These are phyloP conservation scores for Lepidurus arcticus DNA, from an alignment of 1,140 invertebrate genomes.

Conservation along the genomic window DNA sequence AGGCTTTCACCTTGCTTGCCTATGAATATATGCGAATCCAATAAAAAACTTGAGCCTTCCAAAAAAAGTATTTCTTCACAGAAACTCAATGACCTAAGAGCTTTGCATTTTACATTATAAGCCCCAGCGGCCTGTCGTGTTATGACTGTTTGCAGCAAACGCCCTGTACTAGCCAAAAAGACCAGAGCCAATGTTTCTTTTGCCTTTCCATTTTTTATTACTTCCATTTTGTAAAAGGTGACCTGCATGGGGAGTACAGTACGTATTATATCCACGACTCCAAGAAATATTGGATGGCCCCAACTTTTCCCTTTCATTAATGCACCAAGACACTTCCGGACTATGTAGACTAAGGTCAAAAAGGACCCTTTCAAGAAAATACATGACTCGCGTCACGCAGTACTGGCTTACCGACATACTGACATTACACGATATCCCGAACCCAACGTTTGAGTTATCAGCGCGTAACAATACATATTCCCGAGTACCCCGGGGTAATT, in stretches of 20 bases:
- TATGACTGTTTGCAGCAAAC: slow-evolving; percentile 9
- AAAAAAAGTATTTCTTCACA: background rate
- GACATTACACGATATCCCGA: slow-evolving; percentile 1
- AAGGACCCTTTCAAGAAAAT: background rate
- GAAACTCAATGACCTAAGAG: slow-evolving; percentile 7
- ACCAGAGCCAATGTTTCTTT: background rate
- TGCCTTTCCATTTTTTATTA: background rate
- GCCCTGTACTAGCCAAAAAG: background rate
- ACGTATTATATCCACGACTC: background rate
- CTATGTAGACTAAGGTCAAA: background rate
- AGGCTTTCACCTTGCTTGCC: background rate
- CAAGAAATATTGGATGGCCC: background rate
- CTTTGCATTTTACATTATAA: slow-evolving; percentile 20
- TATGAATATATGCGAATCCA: slow-evolving; percentile 17
- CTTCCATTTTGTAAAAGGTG: background rate
- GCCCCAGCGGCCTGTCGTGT: background rate
- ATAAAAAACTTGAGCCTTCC: background rate
- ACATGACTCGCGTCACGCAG: background rate
- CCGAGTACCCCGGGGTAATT: too few relatives aligned
- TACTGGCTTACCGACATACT: background rate
- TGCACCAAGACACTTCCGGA: slow-evolving; percentile 11
- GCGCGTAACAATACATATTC: background rate
- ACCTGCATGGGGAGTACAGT: too few relatives aligned
- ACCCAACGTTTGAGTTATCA: background rate
- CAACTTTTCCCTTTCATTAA: background rate